A percentile compares a stretch with the other conserved stretches of the same genome.
These are phyloP conservation scores for Paralichthys olivaceus DNA, from an alignment of 2,113 vertebrate species.

Conservation along the genomic window DNA sequence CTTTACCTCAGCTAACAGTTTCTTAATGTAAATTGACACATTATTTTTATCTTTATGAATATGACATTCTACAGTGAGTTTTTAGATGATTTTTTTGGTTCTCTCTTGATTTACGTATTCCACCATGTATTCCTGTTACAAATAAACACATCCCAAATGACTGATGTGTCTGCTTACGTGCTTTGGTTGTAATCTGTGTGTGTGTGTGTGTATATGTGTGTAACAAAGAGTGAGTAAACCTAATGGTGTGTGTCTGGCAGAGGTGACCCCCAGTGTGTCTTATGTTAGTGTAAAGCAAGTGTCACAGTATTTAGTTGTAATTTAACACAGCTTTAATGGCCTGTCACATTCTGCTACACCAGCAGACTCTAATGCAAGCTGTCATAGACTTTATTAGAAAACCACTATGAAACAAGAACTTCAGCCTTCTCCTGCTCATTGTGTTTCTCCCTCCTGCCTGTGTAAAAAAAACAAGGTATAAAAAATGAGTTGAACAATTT, in stretches of 20 bases:
- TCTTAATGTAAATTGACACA: constrained; percentile 92
- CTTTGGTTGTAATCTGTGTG: constrained; percentile 12
- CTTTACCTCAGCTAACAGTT: constrained; percentile 97
- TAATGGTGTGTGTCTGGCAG: constrained; percentile 59
- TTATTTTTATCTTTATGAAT: constrained; percentile 98
- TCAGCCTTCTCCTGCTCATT: not conserved
- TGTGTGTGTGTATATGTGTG: constrained; percentile 21
- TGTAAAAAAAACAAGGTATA: not conserved
- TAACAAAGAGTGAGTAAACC: not conserved
- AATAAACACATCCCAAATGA: constrained; percentile 95
- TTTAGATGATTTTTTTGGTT: constrained; percentile 86
- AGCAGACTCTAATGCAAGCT: constrained; percentile 51
- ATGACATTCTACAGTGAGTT: constrained; percentile 90
- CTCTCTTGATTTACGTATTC: constrained; percentile 94
- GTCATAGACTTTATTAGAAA: constrained; percentile 63
- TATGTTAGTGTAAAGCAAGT: constrained; percentile 46
- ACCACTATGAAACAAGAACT: constrained; percentile 9
- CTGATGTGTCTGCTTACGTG: constrained; percentile 17
- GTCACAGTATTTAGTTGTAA: constrained; percentile 51
- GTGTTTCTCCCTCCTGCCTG: not conserved
- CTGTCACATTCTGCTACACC: constrained; percentile 58
- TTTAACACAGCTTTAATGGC: constrained; percentile 65
- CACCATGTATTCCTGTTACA: constrained; percentile 97
- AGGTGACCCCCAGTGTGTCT: constrained; percentile 61
- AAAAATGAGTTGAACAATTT: not conserved